phyloP scores from a whole-genome alignment of 2,797 vertebrate species.

The Crocodylus rhombifer region DNA sequence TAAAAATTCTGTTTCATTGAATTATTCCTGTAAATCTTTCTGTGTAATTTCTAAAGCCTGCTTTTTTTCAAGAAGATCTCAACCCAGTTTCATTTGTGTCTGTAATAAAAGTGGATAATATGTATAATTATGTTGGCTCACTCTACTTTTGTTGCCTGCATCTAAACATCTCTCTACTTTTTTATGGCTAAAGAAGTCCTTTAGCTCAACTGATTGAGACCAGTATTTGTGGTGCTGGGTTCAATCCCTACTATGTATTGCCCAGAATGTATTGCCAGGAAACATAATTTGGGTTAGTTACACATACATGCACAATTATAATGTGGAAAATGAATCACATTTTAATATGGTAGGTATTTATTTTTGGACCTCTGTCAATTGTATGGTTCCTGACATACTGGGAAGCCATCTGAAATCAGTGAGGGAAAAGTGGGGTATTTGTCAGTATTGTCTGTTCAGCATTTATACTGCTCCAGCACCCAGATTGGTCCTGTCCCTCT shows the following conservation, averaged over 20 bases:
- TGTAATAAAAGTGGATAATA: background rate
- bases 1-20: slow-evolving; percentile 67
- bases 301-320: accelerated
- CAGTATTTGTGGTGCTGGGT: background rate
- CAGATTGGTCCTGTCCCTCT: too few relatives aligned
- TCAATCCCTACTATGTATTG: background rate
- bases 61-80: background rate
- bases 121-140: slow-evolving; percentile 23
- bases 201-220: background rate
- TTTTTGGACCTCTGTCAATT: background rate
- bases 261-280: background rate
- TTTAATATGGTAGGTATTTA: background rate
- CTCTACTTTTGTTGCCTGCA: background rate
- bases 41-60: background rate
- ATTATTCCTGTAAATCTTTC: slow-evolving; percentile 45
- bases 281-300: background rate
- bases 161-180: background rate
- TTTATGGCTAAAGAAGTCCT: background rate
- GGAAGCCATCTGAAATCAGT: background rate
- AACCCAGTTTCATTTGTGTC: slow-evolving; percentile 31
- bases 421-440: too few relatives aligned
- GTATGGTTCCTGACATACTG: background rate
- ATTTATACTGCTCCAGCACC: too few relatives aligned
- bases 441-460: too few relatives aligned
- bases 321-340: background rate